Evolutionary conservation across 35 echinoderm and acorn worm genomes (phyloP).

Genomic region (Holothuria glaberrima): DNA sequence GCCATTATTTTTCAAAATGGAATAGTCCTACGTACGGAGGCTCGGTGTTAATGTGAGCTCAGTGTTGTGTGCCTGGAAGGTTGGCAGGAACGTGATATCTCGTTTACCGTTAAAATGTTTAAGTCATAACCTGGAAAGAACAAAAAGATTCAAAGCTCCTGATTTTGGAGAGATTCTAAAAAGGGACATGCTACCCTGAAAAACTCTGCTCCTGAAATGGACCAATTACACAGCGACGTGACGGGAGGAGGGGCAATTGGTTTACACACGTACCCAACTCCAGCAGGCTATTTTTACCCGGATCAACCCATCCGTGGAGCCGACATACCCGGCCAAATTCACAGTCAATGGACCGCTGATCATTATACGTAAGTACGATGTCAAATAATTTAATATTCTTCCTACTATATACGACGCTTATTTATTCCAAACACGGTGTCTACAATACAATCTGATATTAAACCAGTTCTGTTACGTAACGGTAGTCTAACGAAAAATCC

Average conservation of each 20-base stretch:
- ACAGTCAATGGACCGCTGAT: slow-evolving; percentile 44
- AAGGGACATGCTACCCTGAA: too few relatives aligned
- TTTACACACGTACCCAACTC: slow-evolving; percentile 12
- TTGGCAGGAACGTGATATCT: too few relatives aligned
- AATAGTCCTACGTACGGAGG: too few relatives aligned
- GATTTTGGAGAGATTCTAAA: too few relatives aligned
- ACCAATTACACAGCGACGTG: slow-evolving; percentile 21
- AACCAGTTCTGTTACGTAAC: too few relatives aligned
- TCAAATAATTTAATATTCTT: background rate
- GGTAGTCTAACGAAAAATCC: too few relatives aligned
- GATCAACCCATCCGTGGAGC: slow-evolving; percentile 52
- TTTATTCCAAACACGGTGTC: background rate
- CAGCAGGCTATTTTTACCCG: slow-evolving; percentile 46
- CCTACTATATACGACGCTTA: background rate
- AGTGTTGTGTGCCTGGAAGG: too few relatives aligned
- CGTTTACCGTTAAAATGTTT: too few relatives aligned
- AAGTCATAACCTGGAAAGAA: too few relatives aligned
- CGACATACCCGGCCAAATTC: slow-evolving; percentile 48
- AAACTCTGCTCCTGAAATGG: background rate
- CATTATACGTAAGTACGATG: slow-evolving; percentile 46
- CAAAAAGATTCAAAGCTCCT: too few relatives aligned
- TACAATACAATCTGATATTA: background rate
- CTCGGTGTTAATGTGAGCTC: too few relatives aligned
- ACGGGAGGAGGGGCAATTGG: slow-evolving; percentile 41
- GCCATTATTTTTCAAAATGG: too few relatives aligned